Base-by-base conservation (phyloP, 2,888 invertebrate species). In the Serrognathus titanus region DNA sequence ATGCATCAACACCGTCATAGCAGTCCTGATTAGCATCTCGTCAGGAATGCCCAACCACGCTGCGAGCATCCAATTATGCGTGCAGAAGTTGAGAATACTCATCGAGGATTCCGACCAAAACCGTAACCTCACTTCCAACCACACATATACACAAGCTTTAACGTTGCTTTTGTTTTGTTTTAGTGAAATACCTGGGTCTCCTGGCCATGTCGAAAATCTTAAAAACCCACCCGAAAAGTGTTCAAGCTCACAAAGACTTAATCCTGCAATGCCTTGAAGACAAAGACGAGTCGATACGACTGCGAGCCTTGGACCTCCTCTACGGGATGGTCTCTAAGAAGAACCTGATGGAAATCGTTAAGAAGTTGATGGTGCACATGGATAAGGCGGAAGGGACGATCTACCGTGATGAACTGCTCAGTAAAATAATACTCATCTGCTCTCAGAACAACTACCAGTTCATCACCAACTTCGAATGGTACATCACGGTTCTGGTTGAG, bases 31-130 rank as follows among this genome's bases (percentile, higher is more conserved):
- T 80, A 97, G 97, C 78, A 98, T 99, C 78, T 97, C 98, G 74
- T 94, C 96, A 70, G 98, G 97, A 63, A 95, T 98, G 92, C 98
- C 98, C 55, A 97, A 97, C 78, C 98, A 99, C 80, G 93, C 95
- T 71, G 94, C 98, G 71, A 97, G 97, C 63, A 98, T 99, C 71
- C 97, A 98, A 83, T 85, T 99, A 11, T 99, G 99, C 80, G 98
- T 99, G 53, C 99, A 99, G 81, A 99, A 99, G 79, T 82, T 99
- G 63, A 85, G 98, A 73, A 98, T 99, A 77, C 85, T 99, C 55
- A 99, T 99, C 64, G 99, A 99, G 79, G 99, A 99, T 78, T 92
- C 94, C 6, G 99, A 99, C 80, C 99, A 99, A 80, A 99, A 99
- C 81, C 84, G 96, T 89, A 81, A 89, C 85, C 82, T 7, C 8